These are phyloP conservation scores for Andrena marginata DNA, from an alignment of 2,888 invertebrate genomes.

Conservation along the genomic window DNA sequence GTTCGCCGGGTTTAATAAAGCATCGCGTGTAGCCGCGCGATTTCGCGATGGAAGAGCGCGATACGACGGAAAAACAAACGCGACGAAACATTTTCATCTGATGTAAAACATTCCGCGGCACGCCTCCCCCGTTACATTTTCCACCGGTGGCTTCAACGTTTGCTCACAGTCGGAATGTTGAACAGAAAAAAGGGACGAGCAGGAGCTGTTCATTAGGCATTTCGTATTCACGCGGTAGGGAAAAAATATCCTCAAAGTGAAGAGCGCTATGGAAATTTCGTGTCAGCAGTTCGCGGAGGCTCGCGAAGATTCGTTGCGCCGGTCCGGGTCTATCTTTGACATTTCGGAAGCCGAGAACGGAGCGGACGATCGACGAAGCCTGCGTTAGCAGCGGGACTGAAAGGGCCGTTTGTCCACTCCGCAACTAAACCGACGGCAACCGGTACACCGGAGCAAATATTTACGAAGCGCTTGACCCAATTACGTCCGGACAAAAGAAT, in stretches of 20 bases:
- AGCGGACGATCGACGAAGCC: slow-evolving; percentile 31
- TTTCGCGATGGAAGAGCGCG: slow-evolving; percentile 41
- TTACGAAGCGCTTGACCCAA: slow-evolving; percentile 79
- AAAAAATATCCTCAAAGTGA: slow-evolving; percentile 14
- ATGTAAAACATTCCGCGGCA: slow-evolving; percentile 61
- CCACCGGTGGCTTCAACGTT: slow-evolving; percentile 24
- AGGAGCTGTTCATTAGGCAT: slow-evolving; percentile 34
- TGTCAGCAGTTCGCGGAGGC: not conserved
- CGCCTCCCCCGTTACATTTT: slow-evolving; percentile 43
- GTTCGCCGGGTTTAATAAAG: slow-evolving; percentile 55
- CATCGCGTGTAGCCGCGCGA: slow-evolving; percentile 42
- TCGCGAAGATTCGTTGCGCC: slow-evolving; percentile 6
- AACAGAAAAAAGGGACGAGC: not conserved
- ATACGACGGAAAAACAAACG: slow-evolving; percentile 55
- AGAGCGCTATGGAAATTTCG: slow-evolving; percentile 13
- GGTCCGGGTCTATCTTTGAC: not conserved
- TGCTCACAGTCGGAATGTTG: slow-evolving; percentile 22
- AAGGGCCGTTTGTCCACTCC: slow-evolving; percentile 33
- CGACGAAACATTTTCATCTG: slow-evolving; percentile 58
- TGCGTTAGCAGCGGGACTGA: slow-evolving; percentile 6
- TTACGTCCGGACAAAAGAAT: slow-evolving; percentile 77
- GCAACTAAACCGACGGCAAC: slow-evolving; percentile 41
- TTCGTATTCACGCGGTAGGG: slow-evolving; percentile 29
- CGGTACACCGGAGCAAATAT: slow-evolving; percentile 75
- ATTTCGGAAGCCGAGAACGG: not conserved